These are phyloP conservation scores for Nemapogon koenigi DNA, from an alignment of 2,888 invertebrate genomes.

Conservation along the genomic window DNA sequence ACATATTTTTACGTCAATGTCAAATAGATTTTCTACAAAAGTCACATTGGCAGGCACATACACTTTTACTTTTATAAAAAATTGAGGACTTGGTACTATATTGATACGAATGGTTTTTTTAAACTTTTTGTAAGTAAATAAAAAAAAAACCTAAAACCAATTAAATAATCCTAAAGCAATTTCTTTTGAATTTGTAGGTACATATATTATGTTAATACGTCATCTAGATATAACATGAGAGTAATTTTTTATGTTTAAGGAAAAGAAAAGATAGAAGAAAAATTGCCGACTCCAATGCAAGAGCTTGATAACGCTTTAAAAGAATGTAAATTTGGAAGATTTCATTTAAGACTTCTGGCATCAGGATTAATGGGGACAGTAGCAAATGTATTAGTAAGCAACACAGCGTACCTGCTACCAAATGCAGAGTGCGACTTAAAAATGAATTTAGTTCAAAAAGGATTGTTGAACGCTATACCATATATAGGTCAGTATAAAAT, in stretches of 20 bases:
- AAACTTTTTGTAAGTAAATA: no score
- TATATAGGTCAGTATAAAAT: conserved; percentile 32
- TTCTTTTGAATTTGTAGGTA: no score
- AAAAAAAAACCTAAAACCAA: no score
- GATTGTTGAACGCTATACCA: conserved; percentile 37
- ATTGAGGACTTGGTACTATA: no score
- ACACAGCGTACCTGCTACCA: conserved; percentile 35
- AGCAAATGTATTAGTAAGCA: conserved; percentile 28
- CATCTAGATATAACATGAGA: no score
- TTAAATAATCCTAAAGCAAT: no score
- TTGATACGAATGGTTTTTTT: no score
- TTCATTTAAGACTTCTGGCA: conserved; percentile 30
- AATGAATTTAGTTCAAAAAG: conserved; percentile 39
- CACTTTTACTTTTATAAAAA: no score
- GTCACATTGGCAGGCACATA: no score
- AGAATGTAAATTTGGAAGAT: conserved; percentile 36
- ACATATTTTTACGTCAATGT: no score
- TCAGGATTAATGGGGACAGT: conserved; percentile 27
- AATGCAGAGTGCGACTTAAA: conserved; percentile 43
- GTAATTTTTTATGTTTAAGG: conserved; percentile 21
- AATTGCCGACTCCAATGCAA: conserved; percentile 30
- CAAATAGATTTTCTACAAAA: no score
- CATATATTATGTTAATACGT: no score
- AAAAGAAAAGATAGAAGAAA: conserved; percentile 20
- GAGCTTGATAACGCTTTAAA: conserved; percentile 35